A percentile compares a stretch with the other conserved stretches of the same genome.
phyloP scores from a whole-genome alignment of 2,888 invertebrate genomes.

The Morpho deidamia region DNA sequence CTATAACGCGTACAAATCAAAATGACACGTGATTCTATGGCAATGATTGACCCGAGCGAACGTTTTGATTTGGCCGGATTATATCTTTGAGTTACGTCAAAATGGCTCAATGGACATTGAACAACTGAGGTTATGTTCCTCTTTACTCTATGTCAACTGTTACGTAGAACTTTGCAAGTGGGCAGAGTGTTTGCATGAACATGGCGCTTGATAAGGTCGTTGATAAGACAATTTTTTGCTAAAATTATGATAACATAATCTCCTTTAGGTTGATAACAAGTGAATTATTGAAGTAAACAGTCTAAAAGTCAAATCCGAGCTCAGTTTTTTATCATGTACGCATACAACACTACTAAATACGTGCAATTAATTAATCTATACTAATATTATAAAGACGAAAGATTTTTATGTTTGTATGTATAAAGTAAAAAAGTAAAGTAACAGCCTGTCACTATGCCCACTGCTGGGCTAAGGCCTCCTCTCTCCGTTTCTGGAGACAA shows the following conservation, averaged over 20 bases:
- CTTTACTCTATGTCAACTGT: neutral
- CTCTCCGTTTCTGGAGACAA: too few relatives aligned
- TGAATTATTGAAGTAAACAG: neutral
- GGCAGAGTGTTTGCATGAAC: neutral
- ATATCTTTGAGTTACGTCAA: slow-evolving; percentile 18
- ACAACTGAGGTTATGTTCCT: slow-evolving; percentile 14
- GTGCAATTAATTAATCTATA: too few relatives aligned
- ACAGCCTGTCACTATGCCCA: too few relatives aligned
- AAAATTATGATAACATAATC: slow-evolving; percentile 6
- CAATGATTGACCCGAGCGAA: neutral
- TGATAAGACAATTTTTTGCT: neutral
- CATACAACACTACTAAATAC: too few relatives aligned
- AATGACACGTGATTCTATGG: neutral
- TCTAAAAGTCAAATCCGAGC: neutral
- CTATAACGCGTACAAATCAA: slow-evolving; percentile 8
- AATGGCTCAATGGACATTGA: neutral
- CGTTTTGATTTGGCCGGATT: slow-evolving; percentile 24
- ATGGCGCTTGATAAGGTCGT: slow-evolving; percentile 5
- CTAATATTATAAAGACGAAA: too few relatives aligned
- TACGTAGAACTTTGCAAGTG: neutral
- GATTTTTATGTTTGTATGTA: too few relatives aligned
- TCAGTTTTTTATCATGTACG: neutral
- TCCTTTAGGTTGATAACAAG: neutral
- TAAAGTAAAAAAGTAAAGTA: too few relatives aligned
- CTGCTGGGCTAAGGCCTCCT: too few relatives aligned